Conservation (phyloP, 2,113 vertebrate genomes). For the Apus apus region DNA sequence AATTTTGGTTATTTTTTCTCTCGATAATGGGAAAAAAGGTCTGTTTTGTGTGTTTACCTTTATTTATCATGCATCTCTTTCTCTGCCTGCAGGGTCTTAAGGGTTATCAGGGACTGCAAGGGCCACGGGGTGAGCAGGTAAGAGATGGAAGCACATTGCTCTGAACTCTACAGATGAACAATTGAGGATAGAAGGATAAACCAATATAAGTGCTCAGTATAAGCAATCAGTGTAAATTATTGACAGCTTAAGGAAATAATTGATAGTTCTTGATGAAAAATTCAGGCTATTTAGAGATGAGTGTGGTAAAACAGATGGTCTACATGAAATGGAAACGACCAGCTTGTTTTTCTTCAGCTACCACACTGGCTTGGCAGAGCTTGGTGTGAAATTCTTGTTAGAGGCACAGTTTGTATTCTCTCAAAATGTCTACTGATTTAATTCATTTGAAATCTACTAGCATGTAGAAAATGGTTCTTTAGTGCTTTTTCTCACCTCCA, state of each 20-base stretch:
- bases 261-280: background rate
- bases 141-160: background rate
- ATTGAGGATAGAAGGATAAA: background rate
- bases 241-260: background rate
- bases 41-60: background rate
- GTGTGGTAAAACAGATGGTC: background rate
- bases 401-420: background rate
- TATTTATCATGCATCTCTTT: background rate
- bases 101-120: constrained; percentile 84
- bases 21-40: background rate
- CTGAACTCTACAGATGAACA: background rate
- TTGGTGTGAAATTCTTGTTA: background rate
- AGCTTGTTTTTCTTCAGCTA: background rate
- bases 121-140: constrained; percentile 88
- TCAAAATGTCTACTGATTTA: background rate
- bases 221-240: background rate
- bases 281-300: background rate
- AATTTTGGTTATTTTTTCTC: background rate
- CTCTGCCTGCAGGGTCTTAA: constrained; percentile 83
- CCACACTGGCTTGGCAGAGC: background rate
- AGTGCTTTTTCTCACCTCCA: background rate
- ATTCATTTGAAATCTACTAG: background rate
- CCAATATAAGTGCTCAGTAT: background rate
- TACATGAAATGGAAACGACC: background rate
- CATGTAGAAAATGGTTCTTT: background rate